Percentiles rank a stretch among this genome's conserved stretches.
phyloP scores from a whole-genome alignment of 2,113 vertebrate species.

The Emydocephalus ijimae region DNA sequence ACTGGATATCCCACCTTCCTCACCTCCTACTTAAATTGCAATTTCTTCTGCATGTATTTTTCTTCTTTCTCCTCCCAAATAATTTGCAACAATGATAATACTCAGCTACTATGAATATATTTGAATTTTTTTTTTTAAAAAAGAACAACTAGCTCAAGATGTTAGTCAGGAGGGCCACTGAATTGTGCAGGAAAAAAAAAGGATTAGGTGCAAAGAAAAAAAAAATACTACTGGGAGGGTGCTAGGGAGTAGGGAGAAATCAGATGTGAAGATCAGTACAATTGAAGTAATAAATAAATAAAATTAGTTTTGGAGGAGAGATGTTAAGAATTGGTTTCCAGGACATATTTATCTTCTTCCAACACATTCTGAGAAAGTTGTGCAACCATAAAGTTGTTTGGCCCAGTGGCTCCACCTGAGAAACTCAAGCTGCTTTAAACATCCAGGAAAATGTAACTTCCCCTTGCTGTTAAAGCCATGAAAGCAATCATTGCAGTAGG shows the following conservation, averaged over 20 bases:
- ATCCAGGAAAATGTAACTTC: neutral
- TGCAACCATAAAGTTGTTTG: neutral
- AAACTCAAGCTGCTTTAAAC: neutral
- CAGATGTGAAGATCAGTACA: neutral
- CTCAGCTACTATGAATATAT: neutral
- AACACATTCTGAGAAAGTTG: neutral
- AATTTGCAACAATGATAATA: neutral
- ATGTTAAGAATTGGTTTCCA: neutral
- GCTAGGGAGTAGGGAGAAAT: neutral
- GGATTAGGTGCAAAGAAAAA: neutral
- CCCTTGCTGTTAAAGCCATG: neutral
- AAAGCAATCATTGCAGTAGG: neutral
- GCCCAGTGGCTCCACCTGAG: neutral
- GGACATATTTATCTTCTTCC: neutral
- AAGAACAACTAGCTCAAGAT: neutral
- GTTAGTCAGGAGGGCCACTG: too few relatives aligned
- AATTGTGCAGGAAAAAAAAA: too few relatives aligned
- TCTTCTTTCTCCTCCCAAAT: neutral
- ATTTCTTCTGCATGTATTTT: neutral
- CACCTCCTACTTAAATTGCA: neutral
- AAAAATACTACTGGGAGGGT: neutral
- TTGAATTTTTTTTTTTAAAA: neutral
- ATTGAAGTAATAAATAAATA: neutral
- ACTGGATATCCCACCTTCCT: neutral
- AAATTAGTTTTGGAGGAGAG: too few relatives aligned